Evolutionary conservation across 2,797 vertebrate genomes (phyloP), one percentile per base, ranked within the genome.

Genomic region (Phrynocephalus guinanensis): DNA sequence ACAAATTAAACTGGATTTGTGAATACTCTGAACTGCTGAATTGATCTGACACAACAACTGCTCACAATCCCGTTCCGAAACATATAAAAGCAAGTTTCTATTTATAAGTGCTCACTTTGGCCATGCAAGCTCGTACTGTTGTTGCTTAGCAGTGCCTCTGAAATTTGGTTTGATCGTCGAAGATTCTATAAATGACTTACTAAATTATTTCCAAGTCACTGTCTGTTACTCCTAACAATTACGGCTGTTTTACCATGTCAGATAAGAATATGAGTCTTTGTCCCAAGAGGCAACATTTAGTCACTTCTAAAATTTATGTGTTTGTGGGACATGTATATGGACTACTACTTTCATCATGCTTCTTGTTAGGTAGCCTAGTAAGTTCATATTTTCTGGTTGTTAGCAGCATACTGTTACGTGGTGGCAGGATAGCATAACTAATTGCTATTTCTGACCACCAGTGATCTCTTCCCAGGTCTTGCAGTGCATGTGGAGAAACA

Each of bases 21-120:
- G 0, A 26, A 13, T 92, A 11, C 86, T 89, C 63, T 0, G 52
- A 78, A 90, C 89, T 1, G 0, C 84, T 89, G 89, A 92, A 89
- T 90, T 87, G 88, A 87, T 94, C 89, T 90, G 90, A 91, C 90
- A 91, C 91, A 88, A 88, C 4, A 91, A 88, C 92, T 89, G 92
- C 83, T 95, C 93, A 92, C 89, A 86, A 33, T 93, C 91, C 94
- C 87, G 94, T 95, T 91, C 92, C 87, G 86, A 89, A 91, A 84
- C 91, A 38, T 90, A 86, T 89, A 93, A 87, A 91, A 94, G 88
- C 91, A 83, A 75, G 71, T 80, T 93, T 93, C 92, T 96, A 90
- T 95, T 95, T 94, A 90, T 94, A 95, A 94, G 88, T 83, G 72
- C 92, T 92, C 86, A 70, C 77, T 7, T 0, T 86, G 75, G 38